Evolutionary conservation across 2,113 vertebrate species (phyloP), one percentile per base, ranked within the genome.

Genomic region (Speoplatyrhinus poulsoni): DNA sequence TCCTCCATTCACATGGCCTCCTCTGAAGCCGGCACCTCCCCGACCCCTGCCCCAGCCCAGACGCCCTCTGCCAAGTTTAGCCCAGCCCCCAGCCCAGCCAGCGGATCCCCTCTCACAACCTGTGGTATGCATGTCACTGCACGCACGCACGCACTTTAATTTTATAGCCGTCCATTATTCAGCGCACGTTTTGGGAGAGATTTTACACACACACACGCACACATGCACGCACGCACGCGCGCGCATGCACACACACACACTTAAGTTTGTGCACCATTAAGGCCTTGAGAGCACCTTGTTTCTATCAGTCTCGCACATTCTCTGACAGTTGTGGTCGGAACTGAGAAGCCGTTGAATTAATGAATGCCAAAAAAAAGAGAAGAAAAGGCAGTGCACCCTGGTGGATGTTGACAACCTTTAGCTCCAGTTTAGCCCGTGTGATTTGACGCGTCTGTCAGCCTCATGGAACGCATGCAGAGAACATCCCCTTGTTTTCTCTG

Each of bases 41-140:
- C 94, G 84, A 87, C 92, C 57, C 48, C 93, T 5, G 93, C 93
- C 90, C 87, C 89, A 52, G 83, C 95, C 75, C 90, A 79, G 70
- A 81, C 67, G 11, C 55, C 78, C 17, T 86, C 84, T 68, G 82
- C 86, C 0, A 95, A 95, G 83, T 90, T 92, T 65, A 87, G 93
- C 90, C 89, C 90, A 76, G 87, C 89, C 46, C 52, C 85, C 0
- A 92, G 91, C 85, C 83, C 88, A 16, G 73, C 81, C 0, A 73
- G 90, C 2, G 91, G 87, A 84, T 92, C 94, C 85, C 78, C 93
- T 69, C 66, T 93, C 87, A 92, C 82, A 79, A 78, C 94, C 62
- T 94, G 92, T 61, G 94, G 96, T 98, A 90, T 2, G 63, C 50
- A 10, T 8, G 13, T 16, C 63, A 50, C 7, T 33, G 36, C 12